Base-by-base conservation (phyloP, 1,140 invertebrate genomes). In the Cataglyphis hispanica region DNA sequence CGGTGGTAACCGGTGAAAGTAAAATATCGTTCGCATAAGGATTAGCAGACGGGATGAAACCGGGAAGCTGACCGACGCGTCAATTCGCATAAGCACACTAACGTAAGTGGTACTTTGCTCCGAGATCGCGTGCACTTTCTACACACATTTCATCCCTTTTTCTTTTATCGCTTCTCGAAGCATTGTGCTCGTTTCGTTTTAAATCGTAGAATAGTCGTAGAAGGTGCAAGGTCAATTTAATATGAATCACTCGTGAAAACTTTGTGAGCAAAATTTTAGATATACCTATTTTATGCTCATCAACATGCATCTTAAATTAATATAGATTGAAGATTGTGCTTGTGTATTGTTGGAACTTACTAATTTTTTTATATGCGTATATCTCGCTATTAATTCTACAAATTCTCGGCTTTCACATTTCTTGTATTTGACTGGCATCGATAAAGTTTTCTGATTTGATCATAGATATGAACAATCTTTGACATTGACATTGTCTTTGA, bases 1-100 rank as follows among this genome's bases (percentile, higher is more conserved):
- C 37, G 78, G 22, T 16, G 53, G 67, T 83, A 83, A 83, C 67
- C 78, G 67, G 53, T 83, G 78, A 83, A 83, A 83, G 78, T 83
- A 83, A 83, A 25, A 37, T 83, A 74, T 83, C 67, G 67, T 72
- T 83, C 78, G 60, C 53, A 83, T 83, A 83, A 83, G 53, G 67
- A 83, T 83, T 83, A 83, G 66, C 22, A 34, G 4, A 4, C 46
- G 78, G 27, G 78, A 60, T 72, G 67, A 67, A 61, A 61, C 31
- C 43, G 78, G 78, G 77, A 80, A 69, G 50, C 37, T 72, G 22
- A 37, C 16, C 43, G 63, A 69, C 53, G 78, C 67, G 72, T 83
- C 78, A 83, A 72, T 46, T 81, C 67, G 66, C 64, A 25, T 25
- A 69, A 70, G 77, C 34, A 40, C 67, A 61, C 27, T 46, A 78